phyloP scores from a whole-genome alignment of 2,797 vertebrate genomes.

The Etheostoma nigrum region DNA sequence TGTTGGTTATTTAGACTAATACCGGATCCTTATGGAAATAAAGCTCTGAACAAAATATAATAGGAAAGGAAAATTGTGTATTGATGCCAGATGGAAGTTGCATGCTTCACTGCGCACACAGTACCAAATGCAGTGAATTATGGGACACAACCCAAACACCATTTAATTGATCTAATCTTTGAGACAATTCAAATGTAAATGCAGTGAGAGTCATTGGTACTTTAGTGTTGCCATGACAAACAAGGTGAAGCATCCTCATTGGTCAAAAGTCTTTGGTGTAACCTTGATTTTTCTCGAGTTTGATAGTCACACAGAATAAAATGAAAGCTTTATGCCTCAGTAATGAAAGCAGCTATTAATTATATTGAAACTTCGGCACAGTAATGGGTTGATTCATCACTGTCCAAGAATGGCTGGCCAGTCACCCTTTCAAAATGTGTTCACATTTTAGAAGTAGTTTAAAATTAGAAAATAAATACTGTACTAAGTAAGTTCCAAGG shows the following conservation, averaged over 20 bases:
- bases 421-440: conserved; percentile 17
- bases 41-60: background rate
- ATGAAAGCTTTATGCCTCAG: conserved; percentile 23
- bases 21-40: background rate
- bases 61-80: background rate
- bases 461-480: conserved; percentile 25
- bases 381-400: conserved; percentile 57
- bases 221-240: conserved; percentile 33
- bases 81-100: conserved; percentile 2
- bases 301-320: conserved; percentile 21
- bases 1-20: no score
- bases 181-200: background rate
- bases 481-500: background rate
- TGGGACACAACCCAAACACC: background rate
- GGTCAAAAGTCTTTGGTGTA: conserved; percentile 11
- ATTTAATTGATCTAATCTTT: conserved; percentile 15
- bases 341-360: conserved; percentile 49
- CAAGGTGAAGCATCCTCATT: conserved; percentile 13
- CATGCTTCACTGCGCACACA: background rate
- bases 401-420: conserved; percentile 4
- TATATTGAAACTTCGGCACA: conserved; percentile 25
- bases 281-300: conserved; percentile 15
- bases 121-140: background rate
- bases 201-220: background rate
- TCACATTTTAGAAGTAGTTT: conserved; percentile 5